Percentiles rank a stretch among this genome's conserved stretches.
Evolutionary conservation across 2,113 vertebrate species (phyloP).

Genomic region (Rhinogobius similis): DNA sequence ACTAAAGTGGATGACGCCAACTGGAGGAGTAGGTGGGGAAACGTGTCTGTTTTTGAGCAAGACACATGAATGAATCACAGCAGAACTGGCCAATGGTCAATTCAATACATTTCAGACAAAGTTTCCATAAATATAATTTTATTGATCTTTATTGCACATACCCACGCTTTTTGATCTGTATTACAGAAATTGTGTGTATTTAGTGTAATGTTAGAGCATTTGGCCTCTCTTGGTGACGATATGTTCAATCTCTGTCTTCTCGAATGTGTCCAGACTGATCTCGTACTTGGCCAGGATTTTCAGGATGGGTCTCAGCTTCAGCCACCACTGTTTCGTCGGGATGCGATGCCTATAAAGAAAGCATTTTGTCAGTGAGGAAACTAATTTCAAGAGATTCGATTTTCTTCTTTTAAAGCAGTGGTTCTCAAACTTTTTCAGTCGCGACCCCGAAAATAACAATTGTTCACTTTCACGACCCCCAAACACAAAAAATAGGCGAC

Average conservation of each 20-base stretch:
- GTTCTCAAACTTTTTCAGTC: too few species aligned
- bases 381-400: too few species aligned
- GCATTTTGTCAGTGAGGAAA: too few species aligned
- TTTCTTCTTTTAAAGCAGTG: too few species aligned
- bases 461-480: too few species aligned
- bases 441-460: too few species aligned
- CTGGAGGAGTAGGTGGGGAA: too few species aligned
- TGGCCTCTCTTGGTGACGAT: slow-evolving; percentile 75
- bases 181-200: slow-evolving; percentile 1
- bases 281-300: slow-evolving; percentile 92
- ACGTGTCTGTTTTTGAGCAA: too few species aligned
- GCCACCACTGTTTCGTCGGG: slow-evolving; percentile 89
- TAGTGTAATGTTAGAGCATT: slow-evolving; percentile 8
- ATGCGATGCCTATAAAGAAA: slow-evolving; percentile 82
- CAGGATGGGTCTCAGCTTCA: slow-evolving; percentile 86
- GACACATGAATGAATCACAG: too few species aligned
- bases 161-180: slow-evolving; percentile 27
- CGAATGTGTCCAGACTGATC: slow-evolving; percentile 82
- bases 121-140: slow-evolving; percentile 9
- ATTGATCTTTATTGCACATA: slow-evolving; percentile 30
- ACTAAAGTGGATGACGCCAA: too few species aligned
- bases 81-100: too few species aligned
- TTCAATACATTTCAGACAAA: neutral
- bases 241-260: slow-evolving; percentile 85
- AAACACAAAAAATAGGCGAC: too few species aligned